These are phyloP conservation scores for Orthosia incerta DNA, from an alignment of 2,888 invertebrate species.

Conservation along the genomic window DNA sequence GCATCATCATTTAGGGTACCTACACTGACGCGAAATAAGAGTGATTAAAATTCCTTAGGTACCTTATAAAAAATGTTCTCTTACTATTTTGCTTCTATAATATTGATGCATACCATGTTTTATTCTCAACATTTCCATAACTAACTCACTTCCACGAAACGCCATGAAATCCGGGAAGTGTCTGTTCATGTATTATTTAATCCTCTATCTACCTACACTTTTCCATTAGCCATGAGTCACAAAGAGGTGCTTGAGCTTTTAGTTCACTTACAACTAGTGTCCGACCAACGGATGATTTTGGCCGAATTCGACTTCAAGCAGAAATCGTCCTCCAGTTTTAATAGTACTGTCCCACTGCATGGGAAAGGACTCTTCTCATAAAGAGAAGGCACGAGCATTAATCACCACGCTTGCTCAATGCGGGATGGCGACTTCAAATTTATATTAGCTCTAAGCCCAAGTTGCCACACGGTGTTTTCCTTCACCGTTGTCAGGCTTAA, in stretches of 20 bases:
- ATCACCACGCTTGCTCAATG: too few relatives aligned
- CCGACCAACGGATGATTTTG: too few relatives aligned
- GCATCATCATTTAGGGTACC: too few relatives aligned
- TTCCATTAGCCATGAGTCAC: slow-evolving; percentile 40
- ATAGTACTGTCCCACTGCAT: too few relatives aligned
- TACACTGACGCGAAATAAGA: not conserved
- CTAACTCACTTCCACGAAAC: slow-evolving; percentile 10
- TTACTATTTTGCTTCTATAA: not conserved
- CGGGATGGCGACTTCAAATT: too few relatives aligned
- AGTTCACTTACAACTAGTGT: slow-evolving; percentile 4
- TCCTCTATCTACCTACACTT: not conserved
- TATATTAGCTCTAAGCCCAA: too few relatives aligned
- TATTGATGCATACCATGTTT: slow-evolving; percentile 18
- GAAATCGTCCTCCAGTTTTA: too few relatives aligned
- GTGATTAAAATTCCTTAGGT: not conserved
- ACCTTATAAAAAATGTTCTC: not conserved
- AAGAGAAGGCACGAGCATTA: too few relatives aligned
- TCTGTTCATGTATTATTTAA: slow-evolving; percentile 18
- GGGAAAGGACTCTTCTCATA: too few relatives aligned
- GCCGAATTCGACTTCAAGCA: too few relatives aligned
- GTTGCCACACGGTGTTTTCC: too few relatives aligned
- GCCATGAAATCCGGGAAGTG: not conserved
- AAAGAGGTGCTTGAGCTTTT: slow-evolving; percentile 33
- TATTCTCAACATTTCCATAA: slow-evolving; percentile 10
- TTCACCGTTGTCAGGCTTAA: too few relatives aligned